These are phyloP conservation scores for Lordiphosa andalusiaca DNA, from an alignment of 2,888 invertebrate species.

Conservation along the genomic window DNA sequence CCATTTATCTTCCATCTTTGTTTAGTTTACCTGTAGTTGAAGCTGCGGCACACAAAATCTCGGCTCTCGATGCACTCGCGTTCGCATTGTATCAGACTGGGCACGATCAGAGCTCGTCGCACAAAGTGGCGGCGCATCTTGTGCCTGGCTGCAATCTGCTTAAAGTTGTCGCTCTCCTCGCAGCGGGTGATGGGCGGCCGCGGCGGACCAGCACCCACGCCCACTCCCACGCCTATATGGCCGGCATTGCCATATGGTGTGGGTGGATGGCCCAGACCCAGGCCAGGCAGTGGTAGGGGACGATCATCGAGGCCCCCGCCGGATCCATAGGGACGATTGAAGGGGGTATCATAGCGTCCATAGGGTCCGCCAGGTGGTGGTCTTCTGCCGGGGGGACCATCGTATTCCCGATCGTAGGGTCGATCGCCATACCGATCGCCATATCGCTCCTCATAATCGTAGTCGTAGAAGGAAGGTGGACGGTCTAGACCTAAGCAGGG, in stretches of 20 bases:
- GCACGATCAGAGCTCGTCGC: slow-evolving; percentile 86
- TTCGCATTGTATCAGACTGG: slow-evolving; percentile 90
- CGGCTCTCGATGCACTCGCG: slow-evolving; percentile 90
- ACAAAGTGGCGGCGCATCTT: slow-evolving; percentile 90
- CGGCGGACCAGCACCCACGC: slow-evolving; percentile 79
- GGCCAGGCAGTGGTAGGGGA: slow-evolving; percentile 64
- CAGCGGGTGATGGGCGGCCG: slow-evolving; percentile 83
- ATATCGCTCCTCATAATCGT: slow-evolving; percentile 79
- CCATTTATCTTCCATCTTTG: slow-evolving; percentile 39
- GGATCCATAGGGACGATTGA: slow-evolving; percentile 74
- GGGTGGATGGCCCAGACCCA: slow-evolving; percentile 60
- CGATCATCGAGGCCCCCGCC: slow-evolving; percentile 68
- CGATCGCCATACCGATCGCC: slow-evolving; percentile 61
- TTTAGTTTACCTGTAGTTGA: slow-evolving; percentile 86
- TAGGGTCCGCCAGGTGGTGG: slow-evolving; percentile 59
- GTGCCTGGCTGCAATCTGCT: slow-evolving; percentile 89
- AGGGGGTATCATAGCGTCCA: slow-evolving; percentile 77
- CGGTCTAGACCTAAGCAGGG: slow-evolving; percentile 76
- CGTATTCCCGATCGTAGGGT: slow-evolving; percentile 78
- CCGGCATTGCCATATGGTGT: slow-evolving; percentile 49
- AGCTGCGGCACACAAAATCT: slow-evolving; percentile 92
- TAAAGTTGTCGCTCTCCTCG: slow-evolving; percentile 90
- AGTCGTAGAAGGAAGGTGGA: slow-evolving; percentile 77
- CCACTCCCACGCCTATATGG: slow-evolving; percentile 59
- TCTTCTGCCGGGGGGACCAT: slow-evolving; percentile 71